These are phyloP conservation scores for Melanotaenia duboulayi DNA, from an alignment of 2,113 vertebrate species.

Conservation along the genomic window DNA sequence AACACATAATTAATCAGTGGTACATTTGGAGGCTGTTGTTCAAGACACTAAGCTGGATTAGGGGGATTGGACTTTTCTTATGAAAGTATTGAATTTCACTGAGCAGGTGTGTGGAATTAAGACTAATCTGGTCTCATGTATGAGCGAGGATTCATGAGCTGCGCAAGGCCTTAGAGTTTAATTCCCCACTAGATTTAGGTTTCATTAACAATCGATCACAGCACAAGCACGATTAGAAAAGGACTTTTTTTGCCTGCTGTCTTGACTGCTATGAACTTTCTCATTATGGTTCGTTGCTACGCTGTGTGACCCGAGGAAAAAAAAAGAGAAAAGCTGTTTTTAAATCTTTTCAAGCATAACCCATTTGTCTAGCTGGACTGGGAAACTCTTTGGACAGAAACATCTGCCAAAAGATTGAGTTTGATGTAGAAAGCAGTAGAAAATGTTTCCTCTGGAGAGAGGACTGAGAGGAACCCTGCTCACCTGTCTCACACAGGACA, in stretches of 20 bases:
- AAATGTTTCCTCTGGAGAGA: conserved; percentile 53
- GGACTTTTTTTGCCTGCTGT: conserved; percentile 12
- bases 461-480: conserved; percentile 42
- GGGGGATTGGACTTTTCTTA: conserved; percentile 33
- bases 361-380: conserved; percentile 42
- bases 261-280: conserved; percentile 42
- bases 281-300: conserved; percentile 17
- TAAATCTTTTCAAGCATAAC: conserved; percentile 45
- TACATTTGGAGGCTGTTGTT: conserved; percentile 20
- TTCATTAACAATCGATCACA: conserved; percentile 65
- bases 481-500: conserved; percentile 82
- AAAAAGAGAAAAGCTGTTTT: conserved; percentile 37
- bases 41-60: conserved; percentile 48
- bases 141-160: conserved; percentile 63
- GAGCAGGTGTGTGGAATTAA: conserved; percentile 77
- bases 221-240: conserved; percentile 22
- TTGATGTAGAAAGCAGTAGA: conserved; percentile 71
- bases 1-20: conserved; percentile 26
- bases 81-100: conserved; percentile 64
- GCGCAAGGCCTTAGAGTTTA: conserved; percentile 50
- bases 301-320: conserved; percentile 17
- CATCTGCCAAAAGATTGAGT: conserved; percentile 64
- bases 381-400: conserved; percentile 51
- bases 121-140: conserved; percentile 69
- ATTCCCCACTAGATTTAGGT: conserved; percentile 54